phyloP scores from a whole-genome alignment of 2,113 vertebrate species.

The Ammodytes marinus region DNA sequence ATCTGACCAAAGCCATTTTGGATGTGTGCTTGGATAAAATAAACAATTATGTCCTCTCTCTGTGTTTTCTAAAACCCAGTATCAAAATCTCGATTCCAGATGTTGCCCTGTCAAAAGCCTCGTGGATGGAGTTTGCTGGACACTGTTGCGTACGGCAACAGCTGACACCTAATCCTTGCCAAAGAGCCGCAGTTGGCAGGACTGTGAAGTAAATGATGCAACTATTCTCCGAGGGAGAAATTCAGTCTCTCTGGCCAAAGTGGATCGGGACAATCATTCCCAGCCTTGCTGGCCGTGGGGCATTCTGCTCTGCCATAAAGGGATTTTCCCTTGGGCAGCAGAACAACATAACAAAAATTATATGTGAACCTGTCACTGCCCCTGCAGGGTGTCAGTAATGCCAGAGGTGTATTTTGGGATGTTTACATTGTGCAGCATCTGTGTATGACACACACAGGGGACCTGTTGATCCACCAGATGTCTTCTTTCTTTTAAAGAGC shows the following conservation, averaged over 20 bases:
- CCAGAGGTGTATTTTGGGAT: conserved; percentile 21
- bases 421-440: conserved; percentile 15
- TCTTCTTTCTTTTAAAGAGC: conserved; percentile 20
- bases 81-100: conserved; percentile 24
- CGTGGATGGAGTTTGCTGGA: background rate
- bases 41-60: background rate
- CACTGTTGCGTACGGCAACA: conserved; percentile 25
- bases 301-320: conserved; percentile 28
- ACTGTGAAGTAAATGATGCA: conserved; percentile 27
- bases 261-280: conserved; percentile 23
- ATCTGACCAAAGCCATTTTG: background rate
- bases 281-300: conserved; percentile 13
- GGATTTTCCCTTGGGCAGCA: conserved; percentile 23
- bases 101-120: conserved; percentile 14
- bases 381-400: conserved; percentile 9
- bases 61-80: background rate
- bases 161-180: conserved; percentile 28
- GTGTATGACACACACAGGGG: background rate
- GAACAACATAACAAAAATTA: conserved; percentile 23
- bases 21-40: background rate
- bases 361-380: conserved; percentile 5
- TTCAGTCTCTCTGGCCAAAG: conserved; percentile 21
- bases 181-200: conserved; percentile 39
- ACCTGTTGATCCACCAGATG: conserved; percentile 1
- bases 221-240: conserved; percentile 21